Base-by-base conservation (phyloP, 2,797 vertebrate genomes). In the Taenioides sp. region DNA sequence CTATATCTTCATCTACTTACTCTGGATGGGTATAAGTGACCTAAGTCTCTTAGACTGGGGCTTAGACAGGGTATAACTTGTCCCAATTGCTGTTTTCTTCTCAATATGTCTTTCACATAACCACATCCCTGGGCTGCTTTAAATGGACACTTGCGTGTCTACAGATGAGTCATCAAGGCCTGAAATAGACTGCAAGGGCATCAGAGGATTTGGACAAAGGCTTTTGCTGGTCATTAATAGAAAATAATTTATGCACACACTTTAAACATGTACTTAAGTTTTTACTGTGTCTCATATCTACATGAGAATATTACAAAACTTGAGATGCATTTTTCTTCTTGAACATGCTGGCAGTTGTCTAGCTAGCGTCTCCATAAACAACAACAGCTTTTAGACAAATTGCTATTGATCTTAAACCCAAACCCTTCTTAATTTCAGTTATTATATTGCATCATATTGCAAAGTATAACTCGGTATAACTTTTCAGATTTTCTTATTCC, bases 331-430 rank as follows among this genome's bases (percentile, higher is more conserved):
- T 22, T 55, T 58, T 27, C 2, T 58, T 16, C 11, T 58, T 27
- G 52, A 43, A 43, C 12, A 14, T 22, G n/a, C 23, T 23, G 22
- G 10, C 55, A 2, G 22, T 11, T 25, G 54, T 27, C 22, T 58
- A 25, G 57, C 57, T 27, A 25, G 12, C 61, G 40, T 75, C 77
- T 60, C 71, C 61, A 78, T 49, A 85, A 61, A 80, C 76, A 86
- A 64, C 75, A 70, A 67, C 62, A 83, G 79, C 84, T 88, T 80
- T 84, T 70, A 83, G 70, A 77, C 69, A 79, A 85, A 88, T 86
- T 73, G 68, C 28, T 89, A 86, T 85, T 86, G 83, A 89, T 90
- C 80, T 83, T 76, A 54, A 43, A 22, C 31, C 27, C 59, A 25
- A 55, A 75, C 73, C 72, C 60, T 58, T 78, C 70, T 69, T 47